These are phyloP conservation scores for Triops cancriformis DNA, from an alignment of 1,140 invertebrate species.

Conservation along the genomic window DNA sequence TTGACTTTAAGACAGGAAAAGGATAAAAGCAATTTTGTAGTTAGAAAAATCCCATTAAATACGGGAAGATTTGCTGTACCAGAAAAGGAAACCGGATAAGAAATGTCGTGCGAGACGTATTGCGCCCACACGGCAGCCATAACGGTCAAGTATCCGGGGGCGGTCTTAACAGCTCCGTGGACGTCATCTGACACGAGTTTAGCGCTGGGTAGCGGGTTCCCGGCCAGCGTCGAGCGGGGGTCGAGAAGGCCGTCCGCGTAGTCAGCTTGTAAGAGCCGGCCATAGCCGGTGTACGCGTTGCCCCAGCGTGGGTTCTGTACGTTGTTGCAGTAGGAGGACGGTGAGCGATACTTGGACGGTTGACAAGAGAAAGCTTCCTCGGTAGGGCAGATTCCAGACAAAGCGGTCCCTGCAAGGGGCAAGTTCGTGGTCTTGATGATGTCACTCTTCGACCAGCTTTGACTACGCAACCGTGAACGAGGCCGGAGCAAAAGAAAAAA, in stretches of 20 bases:
- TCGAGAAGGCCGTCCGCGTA: conserved; percentile 33
- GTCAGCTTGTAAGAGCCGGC: conserved; percentile 41
- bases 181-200: conserved; percentile 52
- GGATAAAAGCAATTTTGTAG: background rate
- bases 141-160: conserved; percentile 47
- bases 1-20: background rate
- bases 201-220: conserved; percentile 50
- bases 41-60: background rate
- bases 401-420: conserved; percentile 40
- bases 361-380: conserved; percentile 43
- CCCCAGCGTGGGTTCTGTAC: conserved; percentile 47
- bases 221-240: conserved; percentile 33
- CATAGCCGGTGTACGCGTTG: conserved; percentile 42
- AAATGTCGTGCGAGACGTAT: conserved; percentile 45
- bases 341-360: conserved; percentile 36
- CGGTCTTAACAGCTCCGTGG: conserved; percentile 34
- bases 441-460: conserved; percentile 40
- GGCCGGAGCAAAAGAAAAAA: background rate
- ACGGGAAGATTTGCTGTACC: conserved; percentile 17
- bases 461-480: conserved; percentile 34
- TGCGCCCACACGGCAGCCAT: conserved; percentile 71
- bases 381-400: conserved; percentile 41
- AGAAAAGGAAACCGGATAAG: conserved; percentile 22
- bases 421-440: conserved; percentile 42
- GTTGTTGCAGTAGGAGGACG: conserved; percentile 51